Conservation (phyloP, 30 jellyfish, hydroid and myxozoan species). For the Aurelia sp. region DNA sequence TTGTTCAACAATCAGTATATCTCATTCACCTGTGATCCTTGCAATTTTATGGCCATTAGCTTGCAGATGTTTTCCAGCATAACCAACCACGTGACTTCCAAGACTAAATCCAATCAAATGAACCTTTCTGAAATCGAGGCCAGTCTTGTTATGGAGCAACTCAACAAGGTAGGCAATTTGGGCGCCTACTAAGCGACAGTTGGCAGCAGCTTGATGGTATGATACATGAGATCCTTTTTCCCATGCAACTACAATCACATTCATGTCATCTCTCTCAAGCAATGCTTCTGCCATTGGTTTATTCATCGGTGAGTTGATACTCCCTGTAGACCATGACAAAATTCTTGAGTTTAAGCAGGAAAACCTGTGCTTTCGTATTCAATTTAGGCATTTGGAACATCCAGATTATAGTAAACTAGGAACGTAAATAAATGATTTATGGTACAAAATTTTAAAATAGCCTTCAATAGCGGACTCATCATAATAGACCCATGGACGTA, state of each 20-base stretch:
- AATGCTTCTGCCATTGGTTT: conserved; percentile 47
- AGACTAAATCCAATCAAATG: conserved; percentile 78
- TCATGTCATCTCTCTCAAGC: conserved; percentile 68
- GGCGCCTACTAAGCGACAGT: conserved; percentile 91
- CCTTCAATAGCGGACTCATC: too few relatives aligned
- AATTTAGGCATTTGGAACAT: too few relatives aligned
- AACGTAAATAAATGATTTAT: too few relatives aligned
- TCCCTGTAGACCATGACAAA: conserved; percentile 4
- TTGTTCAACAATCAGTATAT: background rate
- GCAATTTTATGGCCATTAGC: conserved; percentile 45
- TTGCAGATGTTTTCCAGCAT: conserved; percentile 70
- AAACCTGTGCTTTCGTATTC: too few relatives aligned
- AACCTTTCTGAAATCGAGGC: conserved; percentile 43
- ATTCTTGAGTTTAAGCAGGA: too few relatives aligned
- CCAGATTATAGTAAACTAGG: too few relatives aligned
- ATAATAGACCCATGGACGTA: too few relatives aligned
- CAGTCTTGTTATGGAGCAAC: conserved; percentile 55
- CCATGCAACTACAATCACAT: conserved; percentile 86
- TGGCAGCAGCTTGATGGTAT: conserved; percentile 83
- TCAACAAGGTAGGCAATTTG: conserved; percentile 67
- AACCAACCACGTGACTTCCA: conserved; percentile 82
- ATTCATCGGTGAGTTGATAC: conserved; percentile 44
- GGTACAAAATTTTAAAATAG: too few relatives aligned
- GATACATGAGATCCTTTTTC: conserved; percentile 75
- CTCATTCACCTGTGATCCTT: conserved; percentile 73